Percentiles rank a stretch among this genome's conserved stretches.
Evolutionary conservation across 2,797 vertebrate genomes (phyloP).

Genomic region (Pygocentrus nattereri): DNA sequence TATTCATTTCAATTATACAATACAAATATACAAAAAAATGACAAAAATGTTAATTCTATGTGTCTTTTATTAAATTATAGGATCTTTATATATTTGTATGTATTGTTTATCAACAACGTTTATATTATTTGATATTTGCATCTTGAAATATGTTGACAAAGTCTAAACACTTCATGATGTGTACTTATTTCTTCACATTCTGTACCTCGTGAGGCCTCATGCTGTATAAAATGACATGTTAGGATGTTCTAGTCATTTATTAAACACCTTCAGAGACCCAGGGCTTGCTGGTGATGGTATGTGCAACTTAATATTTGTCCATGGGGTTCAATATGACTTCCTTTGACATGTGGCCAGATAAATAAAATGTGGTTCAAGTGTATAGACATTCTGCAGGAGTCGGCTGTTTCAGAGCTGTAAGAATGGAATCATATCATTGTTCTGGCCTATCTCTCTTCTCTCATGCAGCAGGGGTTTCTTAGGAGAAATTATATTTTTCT

Average conservation of each 20-base stretch:
- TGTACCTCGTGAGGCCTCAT: conserved; percentile 59
- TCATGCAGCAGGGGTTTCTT: conserved; percentile 48
- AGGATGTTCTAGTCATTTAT: conserved; percentile 77
- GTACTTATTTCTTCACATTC: no score
- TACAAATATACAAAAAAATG: no score
- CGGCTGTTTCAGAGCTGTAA: conserved; percentile 12
- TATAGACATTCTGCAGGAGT: conserved; percentile 45
- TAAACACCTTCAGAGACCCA: conserved; percentile 78
- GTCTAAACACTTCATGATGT: no score
- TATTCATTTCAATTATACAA: no score
- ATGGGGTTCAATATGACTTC: conserved; percentile 53
- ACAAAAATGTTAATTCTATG: no score
- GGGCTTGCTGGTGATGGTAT: conserved; percentile 64
- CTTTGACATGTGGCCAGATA: conserved; percentile 72
- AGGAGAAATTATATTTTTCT: conserved; percentile 69
- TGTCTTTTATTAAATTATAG: no score
- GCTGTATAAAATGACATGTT: conserved; percentile 74
- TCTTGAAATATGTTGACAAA: no score
- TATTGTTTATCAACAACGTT: no score
- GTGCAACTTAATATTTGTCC: conserved; percentile 68
- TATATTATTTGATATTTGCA: no score
- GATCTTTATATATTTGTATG: no score
- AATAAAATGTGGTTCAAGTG: conserved; percentile 69
- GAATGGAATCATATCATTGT: conserved; percentile 61
- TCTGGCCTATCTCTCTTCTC: conserved; percentile 20